Base-by-base conservation (phyloP, 2,797 vertebrate species). In the Sebastes kiyomatsui region DNA sequence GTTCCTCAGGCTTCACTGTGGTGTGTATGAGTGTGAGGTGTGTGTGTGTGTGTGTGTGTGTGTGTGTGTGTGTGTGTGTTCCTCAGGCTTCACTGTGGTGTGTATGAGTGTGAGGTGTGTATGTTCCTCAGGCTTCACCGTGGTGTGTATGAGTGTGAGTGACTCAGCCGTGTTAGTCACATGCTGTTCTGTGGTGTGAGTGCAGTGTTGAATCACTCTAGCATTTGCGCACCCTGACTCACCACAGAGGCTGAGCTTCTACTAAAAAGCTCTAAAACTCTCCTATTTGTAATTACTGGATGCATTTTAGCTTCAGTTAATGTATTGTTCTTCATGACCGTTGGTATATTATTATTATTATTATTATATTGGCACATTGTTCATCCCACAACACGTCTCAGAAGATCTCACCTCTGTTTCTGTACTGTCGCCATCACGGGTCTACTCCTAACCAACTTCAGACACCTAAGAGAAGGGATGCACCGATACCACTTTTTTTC, bases 111-210 rank as follows among this genome's bases (percentile, higher is more conserved):
- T 33, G 69, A 25, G 56, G 32, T 38, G 35, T 38, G 35, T 38
- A 5, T 38, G 23, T 25, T 59, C 25, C 16, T 28, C 13, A 28
- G 18, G 58, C 58, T 16, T 28, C 27, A 59, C 16, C 9, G 4
- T 59, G 58, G 27, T 64, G 62, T 49, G 62, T 18, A 2, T 66
- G 62, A 59, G 33, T 64, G 66, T 35, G 70, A 25, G 60, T 72
- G 79, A 85, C 73, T 92, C 80, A 86, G 88, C 65, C 27, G 42
- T 73, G 55, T 61, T 33, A 27, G 35, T 87, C 85, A 79, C 87
- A 89, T 82, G 77, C 70, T 72, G 81, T 72, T 78, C 72, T 49
- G 62, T 9, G 8, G 38, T 33, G 38, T 22, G 54, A 67, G 22
- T 25, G 42, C 23, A 32, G 16, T 22, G 65, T 59, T 32, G 52